Percentiles rank a stretch among this genome's conserved stretches.
These are phyloP conservation scores for Auanema sp. DNA, from an alignment of 2,888 invertebrate genomes.

Conservation along the genomic window DNA sequence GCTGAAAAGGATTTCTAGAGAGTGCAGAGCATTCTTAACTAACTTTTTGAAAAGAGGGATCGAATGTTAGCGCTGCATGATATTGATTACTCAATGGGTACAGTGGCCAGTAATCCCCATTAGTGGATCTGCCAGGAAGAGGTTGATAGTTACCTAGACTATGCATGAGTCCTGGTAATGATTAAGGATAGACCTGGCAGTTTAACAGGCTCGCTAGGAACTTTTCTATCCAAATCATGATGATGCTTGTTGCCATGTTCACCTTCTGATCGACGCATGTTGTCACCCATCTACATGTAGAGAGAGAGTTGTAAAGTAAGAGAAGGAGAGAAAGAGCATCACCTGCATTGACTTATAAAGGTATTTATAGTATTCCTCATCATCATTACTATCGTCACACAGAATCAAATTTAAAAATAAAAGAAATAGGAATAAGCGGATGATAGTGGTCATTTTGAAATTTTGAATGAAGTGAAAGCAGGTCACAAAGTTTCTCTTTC, in stretches of 20 bases:
- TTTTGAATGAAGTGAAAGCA: no score
- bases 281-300: background rate
- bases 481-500: no score
- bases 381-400: background rate
- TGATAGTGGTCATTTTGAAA: no score
- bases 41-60: constrained; percentile 35
- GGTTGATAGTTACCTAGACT: constrained; percentile 34
- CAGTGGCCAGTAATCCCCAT: constrained; percentile 43
- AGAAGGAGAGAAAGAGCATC: background rate
- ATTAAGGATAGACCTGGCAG: background rate
- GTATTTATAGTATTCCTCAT: background rate
- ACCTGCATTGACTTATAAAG: background rate
- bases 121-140: constrained; percentile 37
- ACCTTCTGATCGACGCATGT: background rate
- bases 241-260: background rate
- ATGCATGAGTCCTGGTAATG: no score
- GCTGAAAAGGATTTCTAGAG: constrained; percentile 20
- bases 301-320: no score
- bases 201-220: constrained; percentile 2
- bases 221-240: background rate
- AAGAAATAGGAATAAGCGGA: background rate
- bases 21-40: background rate
- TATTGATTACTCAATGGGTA: constrained; percentile 40
- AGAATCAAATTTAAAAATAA: background rate
- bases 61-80: constrained; percentile 33